Evolutionary conservation across 1,140 invertebrate genomes (phyloP).

Genomic region (Bilobella aurantiaca): DNA sequence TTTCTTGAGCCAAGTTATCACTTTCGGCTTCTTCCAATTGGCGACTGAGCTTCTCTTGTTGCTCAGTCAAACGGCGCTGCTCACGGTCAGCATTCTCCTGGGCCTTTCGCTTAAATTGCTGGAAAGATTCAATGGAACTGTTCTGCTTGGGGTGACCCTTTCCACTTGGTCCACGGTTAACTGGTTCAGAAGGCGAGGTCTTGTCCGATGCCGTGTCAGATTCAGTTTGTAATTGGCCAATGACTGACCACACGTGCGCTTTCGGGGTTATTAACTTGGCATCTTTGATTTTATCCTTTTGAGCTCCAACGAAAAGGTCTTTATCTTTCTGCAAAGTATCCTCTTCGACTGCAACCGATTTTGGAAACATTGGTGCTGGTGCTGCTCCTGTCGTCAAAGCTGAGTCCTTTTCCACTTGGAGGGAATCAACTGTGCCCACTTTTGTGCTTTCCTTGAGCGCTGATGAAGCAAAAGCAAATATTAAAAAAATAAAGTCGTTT

Average conservation of each 20-base stretch:
- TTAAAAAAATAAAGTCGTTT: conserved; percentile 47
- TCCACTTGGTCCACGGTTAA: too few species aligned
- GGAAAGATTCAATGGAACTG: conserved; percentile 48
- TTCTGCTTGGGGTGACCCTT: conserved; percentile 11
- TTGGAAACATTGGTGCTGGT: neutral
- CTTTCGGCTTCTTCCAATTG: conserved; percentile 75
- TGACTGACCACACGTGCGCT: conserved; percentile 3
- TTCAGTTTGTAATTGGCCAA: neutral
- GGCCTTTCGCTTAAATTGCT: conserved; percentile 86
- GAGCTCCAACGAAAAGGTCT: neutral
- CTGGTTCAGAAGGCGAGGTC: neutral
- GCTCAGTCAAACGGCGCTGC: conserved; percentile 71
- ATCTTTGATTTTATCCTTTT: neutral
- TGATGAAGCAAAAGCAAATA: too few species aligned
- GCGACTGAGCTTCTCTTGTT: conserved; percentile 61
- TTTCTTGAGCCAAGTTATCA: conserved; percentile 65
- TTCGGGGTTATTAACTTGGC: conserved; percentile 6
- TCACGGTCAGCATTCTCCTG: conserved; percentile 85
- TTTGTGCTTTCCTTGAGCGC: too few species aligned
- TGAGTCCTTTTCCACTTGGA: too few species aligned
- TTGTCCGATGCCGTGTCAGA: conserved; percentile 21
- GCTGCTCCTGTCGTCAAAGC: too few species aligned
- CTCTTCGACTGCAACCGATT: neutral
- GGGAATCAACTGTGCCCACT: too few species aligned
- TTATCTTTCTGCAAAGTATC: too few species aligned